Evolutionary conservation across 2,888 invertebrate genomes (phyloP), one percentile per base, ranked within the genome.

Genomic region (Acanthopleura granulata): DNA sequence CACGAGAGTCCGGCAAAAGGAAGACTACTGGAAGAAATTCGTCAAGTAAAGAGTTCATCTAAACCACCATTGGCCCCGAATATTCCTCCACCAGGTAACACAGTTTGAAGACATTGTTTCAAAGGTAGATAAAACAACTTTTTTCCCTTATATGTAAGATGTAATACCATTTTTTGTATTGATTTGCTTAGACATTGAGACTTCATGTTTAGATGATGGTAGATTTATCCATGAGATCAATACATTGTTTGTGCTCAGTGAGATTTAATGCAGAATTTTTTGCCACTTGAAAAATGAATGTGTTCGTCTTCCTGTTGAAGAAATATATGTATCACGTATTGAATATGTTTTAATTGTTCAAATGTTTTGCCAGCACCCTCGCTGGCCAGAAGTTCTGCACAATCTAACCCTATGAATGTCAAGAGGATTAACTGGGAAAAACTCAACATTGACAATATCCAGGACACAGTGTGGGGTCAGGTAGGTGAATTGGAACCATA

Each of bases 381-480:
- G 0, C n/a, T 49, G 40, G n/a, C n/a, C 3, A 29, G 16, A 16
- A 49, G n/a, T 12, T 50, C 3, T 4, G 50, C 69, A 75, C 49
- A 50, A 29, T 18, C 30, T 16, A 72, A 75, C 70, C 81, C 81
- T 74, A 85, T 87, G 85, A 85, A 84, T 75, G 88, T 90, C 14
- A 90, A 90, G 76, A 78, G 90, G 74, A 87, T 90, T 30, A 89
- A 90, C 82, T 90, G 90, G 90, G 90, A 90, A 80, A 90, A 89
- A 75, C 78, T 90, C 29, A 87, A 89, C 76, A 80, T 83, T 62
- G 84, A 83, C 40, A 80, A 82, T 72, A 84, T 87, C 27, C 86
- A 87, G 74, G 85, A 89, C 77, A 88, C 90, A 40, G 82, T 90
- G 57, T 90, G 90, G 90, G 86, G 87, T 74, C 88, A 90, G 85